Base-by-base conservation (phyloP, 2,113 vertebrate species). In the Acanthisitta chloris region DNA sequence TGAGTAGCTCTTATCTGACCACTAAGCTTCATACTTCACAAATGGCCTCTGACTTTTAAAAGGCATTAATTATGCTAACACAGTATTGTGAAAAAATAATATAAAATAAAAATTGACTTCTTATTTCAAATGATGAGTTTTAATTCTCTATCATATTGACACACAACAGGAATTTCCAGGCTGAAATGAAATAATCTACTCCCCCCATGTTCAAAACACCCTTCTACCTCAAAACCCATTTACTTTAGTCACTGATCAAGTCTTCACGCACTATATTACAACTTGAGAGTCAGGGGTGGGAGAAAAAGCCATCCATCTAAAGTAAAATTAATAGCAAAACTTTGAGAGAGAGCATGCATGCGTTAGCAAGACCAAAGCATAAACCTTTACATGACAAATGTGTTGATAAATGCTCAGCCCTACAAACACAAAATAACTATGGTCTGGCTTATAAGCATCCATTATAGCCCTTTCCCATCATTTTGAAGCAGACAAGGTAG, bases 271-370 rank as follows among this genome's bases (percentile, higher is more conserved):
- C 57, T 83, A 5, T 14, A 76, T 90, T 77, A 96, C 25, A 92
- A 90, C 54, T 58, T 18, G 4, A 87, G 74, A 98, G 79, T 94
- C 93, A 97, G 54, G 91, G 57, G 65, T 86, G 81, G 88, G 58
- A 96, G 71, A 52, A 92, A 82, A 94, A 80, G 52, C 4, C 54
- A 87, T 89, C 71, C 71, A 89, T 93, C 59, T 96, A 29, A 90
- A 96, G 51, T 82, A 96, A 97, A 97, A 96, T 86, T 92, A 97
- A 95, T 25, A 88, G 81, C 64, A 79, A 95, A 97, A 92, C 88
- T 90, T 86, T 45, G 55, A 80, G 83, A 92, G 69, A 87, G 74
- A 74, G 71, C 54, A 81, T 71, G 59, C 72, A 62, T 67, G 48
- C 8, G 17, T 81, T 95, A 96, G 48, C 88, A 49, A 77, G 67